Evolutionary conservation across 2,797 vertebrate genomes (phyloP), one percentile per base, ranked within the genome.

Genomic region (Saxicola maurus): DNA sequence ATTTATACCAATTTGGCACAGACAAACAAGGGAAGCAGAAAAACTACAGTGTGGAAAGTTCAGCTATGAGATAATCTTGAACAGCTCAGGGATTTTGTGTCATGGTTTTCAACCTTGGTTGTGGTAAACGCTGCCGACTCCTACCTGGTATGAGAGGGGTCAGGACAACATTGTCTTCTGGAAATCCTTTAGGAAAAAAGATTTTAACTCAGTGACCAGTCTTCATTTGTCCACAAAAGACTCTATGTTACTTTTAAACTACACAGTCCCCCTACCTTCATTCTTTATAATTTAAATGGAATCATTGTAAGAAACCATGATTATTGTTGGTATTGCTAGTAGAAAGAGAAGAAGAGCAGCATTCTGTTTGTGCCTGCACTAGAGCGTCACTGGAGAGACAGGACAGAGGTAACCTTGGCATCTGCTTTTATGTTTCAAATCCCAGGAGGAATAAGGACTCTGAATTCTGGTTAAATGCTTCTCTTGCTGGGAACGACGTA

Each of bases 401-500:
- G 45, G 48, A 89, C 74, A 93, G 89, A 90, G 87, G 82, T 75
- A 87, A 92, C 80, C 69, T 72, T 72, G 60, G 81, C 74, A 83
- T 91, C 87, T 91, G 78, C 61, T 92, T 57, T 72, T 81, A 37
- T 25, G 65, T 75, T 78, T 60, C 14, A 5, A 52, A 89, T 78
- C 89, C 67, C 86, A 71, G 67, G 86, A 86, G 69, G 33, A 81
- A 87, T 7, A 37, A 78, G 38, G 30, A 62, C 42, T 89, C 59
- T 60, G 45, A 91, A 61, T 43, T 20, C 37, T 71, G 17, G 20
- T 65, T 93, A 94, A 95, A 91, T 74, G 69, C 56, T 86, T 83
- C 33, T 73, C 5, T 91, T 92, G 37, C 86, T 91, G 74, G 67
- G 40, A 87, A 45, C 8, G 5, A 45, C 7, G 7, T 67, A 56